Evolutionary conservation across 2,888 invertebrate species (phyloP), one percentile per base, ranked within the genome.

Genomic region (Mylabris sibirica): DNA sequence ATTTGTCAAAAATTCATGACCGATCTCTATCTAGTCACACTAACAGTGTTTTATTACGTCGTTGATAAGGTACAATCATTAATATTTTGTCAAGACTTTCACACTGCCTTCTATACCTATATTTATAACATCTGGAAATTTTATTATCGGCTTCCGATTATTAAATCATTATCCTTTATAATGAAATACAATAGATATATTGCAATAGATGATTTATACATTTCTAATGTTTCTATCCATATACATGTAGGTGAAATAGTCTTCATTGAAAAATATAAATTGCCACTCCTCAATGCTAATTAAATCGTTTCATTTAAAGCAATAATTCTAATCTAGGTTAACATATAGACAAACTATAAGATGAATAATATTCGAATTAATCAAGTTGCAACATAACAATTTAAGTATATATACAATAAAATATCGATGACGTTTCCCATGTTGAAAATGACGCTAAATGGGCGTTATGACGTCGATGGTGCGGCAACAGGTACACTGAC

Each of bases 1-100:
- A 53, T 12, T 22, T 11, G 9, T 20, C 9, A 22, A n/a, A 22
- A 53, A 53, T 2, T 11, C 22, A 12, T 22, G 53, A 53, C 12
- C 9, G 53, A 53, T 53, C 53, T 53, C 53, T 22, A 24, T 53
- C 53, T 38, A n/a, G 1, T 4, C 41, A 20, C 49, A 49, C 49
- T 20, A 49, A 53, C 22, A 22, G n/a, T n/a, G n/a, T n/a, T 9
- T 17, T 44, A 44, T 44, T 44, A 44, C 44, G 17, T 44, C 11
- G 11, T 22, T 22, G 53, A 53, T 53, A 53, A 53, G 53, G 8
- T 22, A 22, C 22, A 1, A 53, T 12, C 53, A 53, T 24, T 53
- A 53, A 53, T 24, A 53, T 53, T 22, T 53, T 53, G 24, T 53
- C 53, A 53, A 24, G 53, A 24, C 53, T 53, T 53, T 53, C 53